Evolutionary conservation across 2,888 invertebrate genomes (phyloP).

Genomic region (Tricholauxania praeusta): DNA sequence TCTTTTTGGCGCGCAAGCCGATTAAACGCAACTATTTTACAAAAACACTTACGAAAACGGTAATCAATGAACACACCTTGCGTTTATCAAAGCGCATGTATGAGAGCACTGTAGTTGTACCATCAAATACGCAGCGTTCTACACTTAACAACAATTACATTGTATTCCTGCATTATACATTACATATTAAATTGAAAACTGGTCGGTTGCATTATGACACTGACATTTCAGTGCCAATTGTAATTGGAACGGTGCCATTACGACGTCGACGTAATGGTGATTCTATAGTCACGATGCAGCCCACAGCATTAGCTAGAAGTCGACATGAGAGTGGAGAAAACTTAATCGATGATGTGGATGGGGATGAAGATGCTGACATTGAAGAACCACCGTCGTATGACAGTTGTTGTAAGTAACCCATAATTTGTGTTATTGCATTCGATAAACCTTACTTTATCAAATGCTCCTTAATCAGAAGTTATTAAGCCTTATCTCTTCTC

Average conservation of each 20-base stretch:
- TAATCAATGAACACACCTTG: conserved; percentile 55
- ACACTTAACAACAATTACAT: conserved; percentile 68
- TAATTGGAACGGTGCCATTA: conserved; percentile 59
- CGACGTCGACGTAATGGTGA: conserved; percentile 46
- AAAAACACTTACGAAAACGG: conserved; percentile 56
- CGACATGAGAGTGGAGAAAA: conserved; percentile 5
- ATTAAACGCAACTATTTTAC: conserved; percentile 60
- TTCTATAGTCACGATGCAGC: conserved; percentile 51
- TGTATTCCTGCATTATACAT: conserved; percentile 60
- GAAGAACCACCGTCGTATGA: conserved; percentile 63
- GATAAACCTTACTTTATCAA: too few relatives aligned
- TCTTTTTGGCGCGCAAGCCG: conserved; percentile 61
- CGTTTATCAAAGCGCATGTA: conserved; percentile 65
- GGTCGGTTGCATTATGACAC: conserved; percentile 61
- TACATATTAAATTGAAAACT: conserved; percentile 59
- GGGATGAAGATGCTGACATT: conserved; percentile 40
- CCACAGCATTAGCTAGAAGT: conserved; percentile 44
- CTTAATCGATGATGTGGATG: conserved; percentile 28
- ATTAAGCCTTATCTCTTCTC: too few relatives aligned
- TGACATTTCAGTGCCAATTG: conserved; percentile 57
- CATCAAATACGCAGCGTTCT: conserved; percentile 78
- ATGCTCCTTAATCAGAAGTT: too few relatives aligned
- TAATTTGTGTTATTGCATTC: too few relatives aligned
- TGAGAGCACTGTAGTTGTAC: conserved; percentile 71
- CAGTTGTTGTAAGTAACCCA: conserved; percentile 56